phyloP scores from a whole-genome alignment of 2,888 invertebrate species.

The Volucella zonaria region DNA sequence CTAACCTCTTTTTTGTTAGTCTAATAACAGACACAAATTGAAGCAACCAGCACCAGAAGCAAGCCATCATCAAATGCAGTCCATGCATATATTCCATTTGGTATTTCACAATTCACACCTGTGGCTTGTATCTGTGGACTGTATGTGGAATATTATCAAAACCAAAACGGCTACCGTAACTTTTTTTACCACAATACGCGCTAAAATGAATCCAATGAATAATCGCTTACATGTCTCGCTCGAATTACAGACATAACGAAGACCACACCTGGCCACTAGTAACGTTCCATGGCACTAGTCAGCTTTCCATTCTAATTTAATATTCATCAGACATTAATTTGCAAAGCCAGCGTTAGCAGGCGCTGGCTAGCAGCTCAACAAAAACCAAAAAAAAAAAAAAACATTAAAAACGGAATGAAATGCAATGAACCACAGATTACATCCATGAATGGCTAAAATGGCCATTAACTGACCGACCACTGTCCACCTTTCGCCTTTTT shows the following conservation, averaged over 20 bases:
- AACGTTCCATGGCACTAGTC: conserved; percentile 3
- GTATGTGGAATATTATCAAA: conserved; percentile 56
- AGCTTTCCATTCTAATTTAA: conserved; percentile 56
- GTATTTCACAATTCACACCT: conserved; percentile 60
- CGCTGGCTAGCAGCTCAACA: not conserved
- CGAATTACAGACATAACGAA: conserved; percentile 63
- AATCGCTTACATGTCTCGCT: conserved; percentile 64
- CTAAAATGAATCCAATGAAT: conserved; percentile 61
- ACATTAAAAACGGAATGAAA: conserved; percentile 65
- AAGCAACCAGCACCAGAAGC: not conserved
- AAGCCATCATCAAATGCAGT: conserved; percentile 2
- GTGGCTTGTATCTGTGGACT: conserved; percentile 31
- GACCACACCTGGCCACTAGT: conserved; percentile 60
- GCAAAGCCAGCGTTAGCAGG: conserved; percentile 4
- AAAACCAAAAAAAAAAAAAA: conserved; percentile 35
- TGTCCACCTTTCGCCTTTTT: conserved; percentile 27
- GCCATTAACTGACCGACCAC: conserved; percentile 65
- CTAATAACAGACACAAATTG: conserved; percentile 17
- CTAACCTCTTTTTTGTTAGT: conserved; percentile 22
- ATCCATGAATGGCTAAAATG: conserved; percentile 71
- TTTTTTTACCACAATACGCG: conserved; percentile 36
- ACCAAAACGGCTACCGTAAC: conserved; percentile 30
- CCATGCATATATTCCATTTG: conserved; percentile 20
- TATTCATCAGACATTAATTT: conserved; percentile 71
- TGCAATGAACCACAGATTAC: conserved; percentile 73